phyloP scores from a whole-genome alignment of 2,888 invertebrate genomes.

The Ectemnius lituratus region DNA sequence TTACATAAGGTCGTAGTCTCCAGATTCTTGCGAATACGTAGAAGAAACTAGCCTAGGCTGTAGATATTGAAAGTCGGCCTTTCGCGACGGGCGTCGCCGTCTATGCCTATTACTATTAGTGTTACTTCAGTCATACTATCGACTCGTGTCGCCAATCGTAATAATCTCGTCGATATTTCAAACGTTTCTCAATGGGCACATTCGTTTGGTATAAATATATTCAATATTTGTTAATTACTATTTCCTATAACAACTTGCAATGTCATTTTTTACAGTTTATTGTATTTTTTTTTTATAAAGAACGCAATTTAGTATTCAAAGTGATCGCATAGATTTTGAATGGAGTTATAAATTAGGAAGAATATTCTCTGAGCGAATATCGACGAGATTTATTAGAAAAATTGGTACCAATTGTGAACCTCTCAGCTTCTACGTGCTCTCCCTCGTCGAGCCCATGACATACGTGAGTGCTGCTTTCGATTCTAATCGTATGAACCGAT shows the following conservation, averaged over 20 bases:
- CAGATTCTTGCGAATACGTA: conserved; percentile 28
- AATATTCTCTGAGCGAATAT: conserved; percentile 8
- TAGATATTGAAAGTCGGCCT: conserved; percentile 24
- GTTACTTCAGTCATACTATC: conserved; percentile 8
- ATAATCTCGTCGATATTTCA: conserved; percentile 26
- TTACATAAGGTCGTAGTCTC: conserved; percentile 35
- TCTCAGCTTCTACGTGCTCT: conserved; percentile 57
- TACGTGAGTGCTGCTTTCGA: conserved; percentile 17
- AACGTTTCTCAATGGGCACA: too few relatives aligned
- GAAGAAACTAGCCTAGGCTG: conserved; percentile 29
- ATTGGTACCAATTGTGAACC: conserved; percentile 38
- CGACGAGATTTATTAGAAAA: conserved; percentile 22
- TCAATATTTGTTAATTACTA: too few relatives aligned
- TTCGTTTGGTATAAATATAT: too few relatives aligned
- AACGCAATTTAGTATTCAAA: too few relatives aligned
- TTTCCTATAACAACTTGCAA: too few relatives aligned
- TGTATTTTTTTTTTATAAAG: too few relatives aligned
- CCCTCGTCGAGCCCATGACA: conserved; percentile 41
- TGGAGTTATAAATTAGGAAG: too few relatives aligned
- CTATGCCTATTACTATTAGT: conserved; percentile 17
- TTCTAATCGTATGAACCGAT: background rate
- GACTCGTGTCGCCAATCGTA: conserved; percentile 18
- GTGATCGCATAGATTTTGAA: too few relatives aligned
- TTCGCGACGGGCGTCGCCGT: conserved; percentile 31
- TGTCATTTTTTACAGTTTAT: too few relatives aligned